Base-by-base conservation (phyloP, 2,888 invertebrate genomes). In the Tiliacea citrago region DNA sequence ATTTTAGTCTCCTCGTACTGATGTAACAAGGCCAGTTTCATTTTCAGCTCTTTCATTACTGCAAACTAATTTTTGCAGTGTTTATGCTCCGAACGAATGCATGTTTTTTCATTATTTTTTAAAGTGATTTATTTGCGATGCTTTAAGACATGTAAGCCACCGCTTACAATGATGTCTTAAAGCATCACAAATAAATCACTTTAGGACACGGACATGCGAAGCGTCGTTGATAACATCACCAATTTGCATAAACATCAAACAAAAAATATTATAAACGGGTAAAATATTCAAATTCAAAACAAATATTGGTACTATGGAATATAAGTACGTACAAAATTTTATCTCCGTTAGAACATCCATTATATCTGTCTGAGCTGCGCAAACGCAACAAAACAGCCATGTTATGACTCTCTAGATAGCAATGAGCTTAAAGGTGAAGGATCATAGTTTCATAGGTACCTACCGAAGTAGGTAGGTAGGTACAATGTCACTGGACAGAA, bases 401-500 rank as follows among this genome's bases (percentile, higher is more conserved):
- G 47, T 70, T 65, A 73, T 55, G 24, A 63, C 51, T 67, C 21
- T 65, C 6, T 47, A 75, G 83, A 87, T 83, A 85, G 77, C 77
- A 77, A 73, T 74, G 73, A 83, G 76, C 60, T 42, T 63, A 85
- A 85, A 86, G 87, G 86, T 87, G 83, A 87, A 85, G 87, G 86
- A 65, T 85, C 75, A 72, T 45, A 75, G 75, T 73, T 75, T 86
- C 67, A 65, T 55, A 62, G 57, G 57, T 79, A 68, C 67, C 4
- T 62, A 55, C 16, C 29, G 29, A 29, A 1, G 35, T 61, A 53
- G 13, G 51, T 55, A 42, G 55, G 45, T 81, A 47, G 51, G 71
- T 77, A 76, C 73, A 79, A 82, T 75, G 74, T 78, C 73, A 80
- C 47, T 82, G 5, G 3, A 47, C 39, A 70, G 12, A 61, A 70